Base-by-base conservation (phyloP, 2,113 vertebrate species). In the Thymallus thymallus region DNA sequence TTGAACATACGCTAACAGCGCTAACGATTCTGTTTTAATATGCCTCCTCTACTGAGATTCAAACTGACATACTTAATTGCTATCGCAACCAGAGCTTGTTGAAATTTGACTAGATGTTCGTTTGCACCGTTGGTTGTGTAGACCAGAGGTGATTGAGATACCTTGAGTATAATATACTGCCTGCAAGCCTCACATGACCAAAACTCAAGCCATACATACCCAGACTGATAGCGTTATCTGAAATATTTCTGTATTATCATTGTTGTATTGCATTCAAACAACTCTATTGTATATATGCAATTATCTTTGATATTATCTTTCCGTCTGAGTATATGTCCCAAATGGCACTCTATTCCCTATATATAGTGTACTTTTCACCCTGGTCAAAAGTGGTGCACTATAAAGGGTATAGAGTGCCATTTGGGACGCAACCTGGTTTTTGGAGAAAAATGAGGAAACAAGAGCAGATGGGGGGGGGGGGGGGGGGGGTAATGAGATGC, bases 401-500 rank as follows among this genome's bases (percentile, higher is more conserved):
- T 51, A 51, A 51, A 51, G 48, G 16, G 3, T 18, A 18, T 51
- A 51, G 48, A 16, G 3, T 51, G 14, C 48, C 16, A 51, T 51
- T 51, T 51, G 16, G 48, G 12, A 51, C 3, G 1, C 16, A 18
- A 1, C 16, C 30, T 66, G 29, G 30, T 18, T 16, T 66, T 20
- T 32, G 64, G 64, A 66, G 30, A 30, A 35, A 18, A 66, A 7
- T 75, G 75, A 80, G 84, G 74, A 75, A 77, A 80, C 79, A 71
- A 69, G 69, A 85, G 86, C 84, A 88, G 88, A 88, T 86, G 88
- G 71, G 79, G 76, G 76, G 64, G 76, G 56, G 88, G 71, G 79
- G 76, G 76, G 64, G 76, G 56, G 71, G 14, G 74, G 79, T 86
- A 88, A 90, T 86, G 84, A 87, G 80, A 89, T 87, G 82, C 83